Conservation (phyloP, 2,113 vertebrate species). For the Urocynchramus pylzowi region DNA sequence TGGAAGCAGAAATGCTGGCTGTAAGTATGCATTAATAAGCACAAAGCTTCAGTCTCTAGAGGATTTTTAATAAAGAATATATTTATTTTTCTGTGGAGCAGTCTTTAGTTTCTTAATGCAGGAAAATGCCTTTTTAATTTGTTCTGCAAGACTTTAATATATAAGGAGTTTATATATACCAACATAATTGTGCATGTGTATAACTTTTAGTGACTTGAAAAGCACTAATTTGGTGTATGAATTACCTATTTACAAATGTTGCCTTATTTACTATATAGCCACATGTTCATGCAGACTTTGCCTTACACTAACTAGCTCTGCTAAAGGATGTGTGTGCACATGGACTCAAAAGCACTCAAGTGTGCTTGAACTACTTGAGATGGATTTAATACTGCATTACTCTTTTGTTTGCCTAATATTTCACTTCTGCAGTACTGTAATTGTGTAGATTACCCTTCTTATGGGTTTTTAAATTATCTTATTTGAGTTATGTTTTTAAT, state of each 20-base stretch:
- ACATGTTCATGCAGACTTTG: neutral
- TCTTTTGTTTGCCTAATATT: neutral
- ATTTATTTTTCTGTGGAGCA: neutral
- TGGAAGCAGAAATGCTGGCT: conserved; percentile 98
- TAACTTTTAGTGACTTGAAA: neutral
- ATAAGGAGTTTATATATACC: neutral
- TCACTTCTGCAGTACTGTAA: neutral
- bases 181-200: neutral
- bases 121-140: neutral
- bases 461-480: neutral
- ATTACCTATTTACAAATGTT: neutral
- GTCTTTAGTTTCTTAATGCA: neutral
- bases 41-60: neutral
- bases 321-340: neutral
- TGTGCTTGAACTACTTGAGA: neutral
- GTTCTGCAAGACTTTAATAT: neutral
- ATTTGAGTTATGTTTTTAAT: neutral
- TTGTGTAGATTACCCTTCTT: neutral
- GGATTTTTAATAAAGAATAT: neutral
- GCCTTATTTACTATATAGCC: neutral
- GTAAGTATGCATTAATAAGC: conserved; percentile 75
- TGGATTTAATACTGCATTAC: neutral
- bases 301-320: neutral
- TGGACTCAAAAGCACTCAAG: neutral
- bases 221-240: neutral